A percentile compares a stretch with the other conserved stretches of the same genome.
phyloP scores from a whole-genome alignment of 1,140 invertebrate species.

The Aplysia californica region DNA sequence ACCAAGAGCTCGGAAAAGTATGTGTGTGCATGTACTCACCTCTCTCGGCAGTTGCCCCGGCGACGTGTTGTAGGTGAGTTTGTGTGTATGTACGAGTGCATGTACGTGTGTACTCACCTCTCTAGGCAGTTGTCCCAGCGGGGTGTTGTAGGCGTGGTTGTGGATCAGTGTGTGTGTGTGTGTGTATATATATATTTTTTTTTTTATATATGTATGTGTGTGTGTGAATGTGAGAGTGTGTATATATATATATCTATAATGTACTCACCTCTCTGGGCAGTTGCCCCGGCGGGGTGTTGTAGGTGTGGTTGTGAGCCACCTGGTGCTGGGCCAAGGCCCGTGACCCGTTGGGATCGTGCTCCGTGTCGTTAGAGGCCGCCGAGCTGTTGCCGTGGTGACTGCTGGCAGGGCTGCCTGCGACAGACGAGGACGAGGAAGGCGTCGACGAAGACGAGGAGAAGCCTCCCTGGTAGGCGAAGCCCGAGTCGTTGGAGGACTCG shows the following conservation, averaged over 20 bases:
- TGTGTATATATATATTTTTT: too few relatives aligned
- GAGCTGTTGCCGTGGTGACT: slow-evolving; percentile 38
- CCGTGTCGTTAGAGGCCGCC: slow-evolving; percentile 55
- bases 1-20: too few relatives aligned
- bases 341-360: slow-evolving; percentile 41
- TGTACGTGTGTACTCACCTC: slow-evolving; percentile 64
- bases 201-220: too few relatives aligned
- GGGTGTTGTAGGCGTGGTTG: slow-evolving; percentile 87
- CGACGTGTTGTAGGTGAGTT: slow-evolving; percentile 85
- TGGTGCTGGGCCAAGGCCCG: slow-evolving; percentile 44
- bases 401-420: slow-evolving; percentile 15
- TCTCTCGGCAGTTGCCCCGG: slow-evolving; percentile 77
- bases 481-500: slow-evolving; percentile 39
- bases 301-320: slow-evolving; percentile 86
- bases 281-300: slow-evolving; percentile 79
- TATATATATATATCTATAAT: too few relatives aligned
- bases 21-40: too few relatives aligned
- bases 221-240: too few relatives aligned
- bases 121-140: slow-evolving; percentile 77
- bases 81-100: too few relatives aligned
- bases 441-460: slow-evolving; percentile 10
- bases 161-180: slow-evolving; percentile 87
- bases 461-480: slow-evolving; percentile 19
- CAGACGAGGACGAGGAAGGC: not conserved
- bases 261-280: slow-evolving; percentile 71